Evolutionary conservation across 64 coral and sea anemone species (phyloP).

Genomic region (Catalaphyllia jardinei): DNA sequence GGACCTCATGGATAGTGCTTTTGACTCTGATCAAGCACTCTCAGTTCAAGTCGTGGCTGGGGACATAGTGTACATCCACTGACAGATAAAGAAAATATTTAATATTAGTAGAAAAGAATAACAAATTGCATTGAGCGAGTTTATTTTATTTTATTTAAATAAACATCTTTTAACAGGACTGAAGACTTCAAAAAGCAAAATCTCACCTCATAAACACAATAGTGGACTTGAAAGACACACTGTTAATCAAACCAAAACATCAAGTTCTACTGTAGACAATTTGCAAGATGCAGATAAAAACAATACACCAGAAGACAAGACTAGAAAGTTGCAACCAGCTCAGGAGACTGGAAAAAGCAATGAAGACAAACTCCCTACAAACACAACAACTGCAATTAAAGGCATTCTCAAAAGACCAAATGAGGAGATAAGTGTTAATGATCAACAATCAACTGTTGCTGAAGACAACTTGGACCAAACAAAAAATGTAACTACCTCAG

Average conservation of each 20-base stretch:
- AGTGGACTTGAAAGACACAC: not conserved
- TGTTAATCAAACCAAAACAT: not conserved
- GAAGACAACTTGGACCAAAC: not conserved
- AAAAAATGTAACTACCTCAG: not conserved
- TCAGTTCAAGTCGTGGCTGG: too few species aligned
- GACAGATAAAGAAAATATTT: too few species aligned
- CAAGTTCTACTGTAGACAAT: not conserved
- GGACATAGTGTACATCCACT: too few species aligned
- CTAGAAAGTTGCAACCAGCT: not conserved
- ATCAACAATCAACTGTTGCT: not conserved
- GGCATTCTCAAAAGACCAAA: conserved; percentile 10
- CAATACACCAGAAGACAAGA: not conserved
- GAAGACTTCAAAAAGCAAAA: conserved; percentile 26
- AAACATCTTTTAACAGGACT: not conserved
- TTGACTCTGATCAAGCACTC: too few species aligned
- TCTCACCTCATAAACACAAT: conserved; percentile 3
- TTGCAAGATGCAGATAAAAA: not conserved
- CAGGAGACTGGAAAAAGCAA: not conserved
- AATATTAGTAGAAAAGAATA: too few species aligned
- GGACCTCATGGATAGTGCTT: too few species aligned
- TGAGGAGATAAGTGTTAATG: not conserved
- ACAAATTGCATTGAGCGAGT: too few species aligned
- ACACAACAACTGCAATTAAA: not conserved
- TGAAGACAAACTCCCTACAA: not conserved
- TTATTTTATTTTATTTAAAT: too few species aligned